Percentiles rank a stretch among this genome's conserved stretches.
phyloP scores from a whole-genome alignment of 1,140 invertebrate species.

The Temnothorax nylanderi region DNA sequence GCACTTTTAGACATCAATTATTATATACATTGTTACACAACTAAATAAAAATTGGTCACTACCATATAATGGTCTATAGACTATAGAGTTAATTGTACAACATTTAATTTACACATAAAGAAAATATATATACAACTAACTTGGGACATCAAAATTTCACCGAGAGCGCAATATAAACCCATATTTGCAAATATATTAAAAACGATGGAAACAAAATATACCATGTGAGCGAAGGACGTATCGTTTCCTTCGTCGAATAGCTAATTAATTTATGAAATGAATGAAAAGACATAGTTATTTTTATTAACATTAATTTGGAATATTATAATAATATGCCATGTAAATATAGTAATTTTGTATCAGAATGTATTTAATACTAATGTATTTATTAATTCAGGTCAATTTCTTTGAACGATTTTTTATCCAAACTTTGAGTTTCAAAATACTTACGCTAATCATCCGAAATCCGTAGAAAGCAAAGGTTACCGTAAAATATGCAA shows the following conservation, averaged over 20 bases:
- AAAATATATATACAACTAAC: background rate
- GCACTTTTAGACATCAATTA: background rate
- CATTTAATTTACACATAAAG: background rate
- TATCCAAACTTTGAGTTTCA: too few relatives aligned
- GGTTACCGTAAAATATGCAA: too few relatives aligned
- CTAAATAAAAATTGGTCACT: background rate
- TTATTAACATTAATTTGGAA: background rate
- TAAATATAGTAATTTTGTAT: background rate
- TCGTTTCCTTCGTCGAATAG: background rate
- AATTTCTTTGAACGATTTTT: too few relatives aligned
- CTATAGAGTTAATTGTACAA: background rate
- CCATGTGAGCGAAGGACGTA: background rate
- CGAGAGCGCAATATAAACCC: conserved; percentile 34
- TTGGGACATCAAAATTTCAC: conserved; percentile 26
- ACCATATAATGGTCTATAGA: background rate
- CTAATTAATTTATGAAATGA: background rate
- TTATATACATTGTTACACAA: background rate
- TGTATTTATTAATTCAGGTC: background rate
- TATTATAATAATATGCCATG: too few relatives aligned
- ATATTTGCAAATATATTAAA: conserved; percentile 33
- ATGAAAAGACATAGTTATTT: background rate
- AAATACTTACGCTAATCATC: too few relatives aligned
- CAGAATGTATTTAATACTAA: background rate
- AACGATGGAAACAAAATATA: background rate
- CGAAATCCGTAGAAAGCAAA: background rate